Evolutionary conservation across 2,113 vertebrate genomes (phyloP).

Genomic region (Puffinus mauretanicus): DNA sequence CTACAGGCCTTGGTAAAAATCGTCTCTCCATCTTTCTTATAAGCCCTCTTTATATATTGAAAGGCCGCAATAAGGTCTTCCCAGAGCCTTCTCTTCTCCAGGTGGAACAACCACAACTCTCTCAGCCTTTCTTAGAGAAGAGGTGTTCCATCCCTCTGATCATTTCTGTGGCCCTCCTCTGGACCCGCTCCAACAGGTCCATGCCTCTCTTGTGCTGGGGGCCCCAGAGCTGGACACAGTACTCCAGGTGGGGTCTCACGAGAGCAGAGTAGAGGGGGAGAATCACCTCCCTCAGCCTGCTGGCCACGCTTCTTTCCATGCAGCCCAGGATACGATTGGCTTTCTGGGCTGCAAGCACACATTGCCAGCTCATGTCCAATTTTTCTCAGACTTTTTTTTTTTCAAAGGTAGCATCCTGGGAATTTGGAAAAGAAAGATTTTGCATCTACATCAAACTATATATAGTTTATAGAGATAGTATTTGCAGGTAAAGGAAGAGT

Average conservation of each 20-base stretch:
- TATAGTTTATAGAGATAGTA: background rate
- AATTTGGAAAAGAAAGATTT: background rate
- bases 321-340: background rate
- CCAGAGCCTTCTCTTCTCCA: background rate
- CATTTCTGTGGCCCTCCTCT: background rate
- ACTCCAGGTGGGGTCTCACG: background rate
- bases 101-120: background rate
- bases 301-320: background rate
- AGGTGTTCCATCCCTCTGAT: background rate
- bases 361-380: accelerated
- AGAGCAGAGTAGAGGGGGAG: background rate
- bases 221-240: background rate
- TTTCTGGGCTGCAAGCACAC: background rate
- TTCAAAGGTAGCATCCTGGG: background rate
- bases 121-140: background rate
- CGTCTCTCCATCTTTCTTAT: too few relatives aligned
- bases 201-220: background rate
- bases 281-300: background rate
- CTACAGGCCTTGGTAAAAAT: too few relatives aligned
- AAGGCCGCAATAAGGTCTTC: background rate
- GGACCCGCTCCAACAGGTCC: accelerated
- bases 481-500: background rate
- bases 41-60: too few relatives aligned
- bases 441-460: background rate
- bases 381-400: background rate